Percentiles rank a stretch among this genome's conserved stretches.
Conservation (phyloP, 2,797 vertebrate genomes). For the Rachycentron canadum region DNA sequence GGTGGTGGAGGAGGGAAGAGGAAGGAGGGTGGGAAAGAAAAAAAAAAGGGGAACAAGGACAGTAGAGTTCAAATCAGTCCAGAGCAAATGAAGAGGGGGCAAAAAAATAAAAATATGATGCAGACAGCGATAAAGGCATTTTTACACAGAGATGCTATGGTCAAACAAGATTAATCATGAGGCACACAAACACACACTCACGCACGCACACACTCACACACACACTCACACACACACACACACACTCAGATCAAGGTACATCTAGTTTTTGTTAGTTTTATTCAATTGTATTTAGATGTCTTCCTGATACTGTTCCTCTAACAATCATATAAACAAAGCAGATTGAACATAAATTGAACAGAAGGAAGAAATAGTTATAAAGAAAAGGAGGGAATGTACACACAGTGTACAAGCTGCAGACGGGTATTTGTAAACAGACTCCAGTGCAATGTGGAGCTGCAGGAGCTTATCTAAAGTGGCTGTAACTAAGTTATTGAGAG, state of each 20-base stretch:
- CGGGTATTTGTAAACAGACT: slow-evolving; percentile 43
- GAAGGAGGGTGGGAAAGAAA: slow-evolving; percentile 9
- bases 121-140: slow-evolving; percentile 53
- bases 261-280: slow-evolving; percentile 38
- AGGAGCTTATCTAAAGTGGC: slow-evolving; percentile 35
- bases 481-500: slow-evolving; percentile 55
- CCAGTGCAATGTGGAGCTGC: slow-evolving; percentile 8
- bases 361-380: background rate
- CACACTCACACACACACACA: background rate
- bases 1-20: slow-evolving; percentile 12
- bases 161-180: slow-evolving; percentile 50
- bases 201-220: background rate
- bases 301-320: background rate
- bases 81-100: slow-evolving; percentile 41
- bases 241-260: background rate
- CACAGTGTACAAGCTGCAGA: background rate
- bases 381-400: background rate
- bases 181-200: background rate
- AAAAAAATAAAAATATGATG: slow-evolving; percentile 28
- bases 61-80: slow-evolving; percentile 71
- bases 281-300: slow-evolving; percentile 17
- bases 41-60: slow-evolving; percentile 60
- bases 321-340: slow-evolving; percentile 18
- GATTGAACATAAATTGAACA: slow-evolving; percentile 9
- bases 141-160: slow-evolving; percentile 33